Evolutionary conservation across 2,888 invertebrate genomes (phyloP).

Genomic region (Eupithecia insigniata): DNA sequence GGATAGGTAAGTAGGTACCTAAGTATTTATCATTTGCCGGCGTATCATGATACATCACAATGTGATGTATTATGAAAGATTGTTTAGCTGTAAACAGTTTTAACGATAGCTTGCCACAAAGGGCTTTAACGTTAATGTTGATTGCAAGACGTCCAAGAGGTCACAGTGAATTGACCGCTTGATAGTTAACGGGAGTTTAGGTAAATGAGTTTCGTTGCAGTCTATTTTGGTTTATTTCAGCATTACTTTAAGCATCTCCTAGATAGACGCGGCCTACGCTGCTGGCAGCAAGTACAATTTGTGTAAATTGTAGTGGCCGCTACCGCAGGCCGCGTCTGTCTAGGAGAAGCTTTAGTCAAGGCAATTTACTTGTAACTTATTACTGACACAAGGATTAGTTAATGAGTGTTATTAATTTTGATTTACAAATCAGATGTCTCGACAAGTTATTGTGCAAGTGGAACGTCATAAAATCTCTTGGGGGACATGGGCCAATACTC

Average conservation of each 20-base stretch:
- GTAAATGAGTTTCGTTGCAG: slow-evolving; percentile 14
- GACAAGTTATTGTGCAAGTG: slow-evolving; percentile 2
- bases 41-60: slow-evolving; percentile 1
- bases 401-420: slow-evolving; percentile 8
- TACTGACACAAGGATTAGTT: slow-evolving; percentile 7
- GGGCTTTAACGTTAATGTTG: slow-evolving; percentile 15
- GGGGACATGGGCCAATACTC: background rate
- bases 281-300: background rate
- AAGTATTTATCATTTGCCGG: background rate
- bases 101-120: slow-evolving; percentile 21
- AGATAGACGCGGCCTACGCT: background rate
- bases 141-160: slow-evolving; percentile 22
- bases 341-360: background rate
- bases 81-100: slow-evolving; percentile 16
- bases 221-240: slow-evolving; percentile 9
- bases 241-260: background rate
- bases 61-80: slow-evolving; percentile 12
- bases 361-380: slow-evolving; percentile 11
- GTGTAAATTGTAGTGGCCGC: background rate
- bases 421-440: slow-evolving; percentile 14
- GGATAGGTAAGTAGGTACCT: background rate
- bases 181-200: slow-evolving; percentile 17
- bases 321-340: background rate
- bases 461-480: slow-evolving; percentile 2
- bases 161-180: slow-evolving; percentile 13